Base-by-base conservation (phyloP, 2,888 invertebrate species). In the Heteropelma amictum region DNA sequence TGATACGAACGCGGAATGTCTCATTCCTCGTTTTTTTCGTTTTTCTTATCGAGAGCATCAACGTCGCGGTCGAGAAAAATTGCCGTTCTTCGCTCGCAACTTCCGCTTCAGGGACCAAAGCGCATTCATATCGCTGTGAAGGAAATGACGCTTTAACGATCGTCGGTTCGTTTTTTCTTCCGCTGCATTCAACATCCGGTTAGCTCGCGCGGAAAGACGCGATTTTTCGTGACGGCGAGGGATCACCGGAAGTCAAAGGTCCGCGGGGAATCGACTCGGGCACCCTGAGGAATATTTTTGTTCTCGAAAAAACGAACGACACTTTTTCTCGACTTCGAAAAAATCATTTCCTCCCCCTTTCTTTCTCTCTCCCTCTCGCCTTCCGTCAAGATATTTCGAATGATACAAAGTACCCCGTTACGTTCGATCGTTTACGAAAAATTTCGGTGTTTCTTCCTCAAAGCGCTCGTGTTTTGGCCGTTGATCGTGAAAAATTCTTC, bases 401-500 rank as follows among this genome's bases (percentile, higher is more conserved):
- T 28, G 14, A 26, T 17, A 7, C 28, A 28, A 33, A 21, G 3
- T 45, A 19, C 54, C 17, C 35, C 47, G 17, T 0, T 6, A 1
- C 8, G 10, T 45, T 49, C 28, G 14, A 6, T 49, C 10, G 4
- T 26, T 6, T 26, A 14, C 7, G 2, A 10, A 26, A 38, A 51
- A 21, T 10, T 42, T 12, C 5, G 33, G 42, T 10, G 54, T 65
- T 54, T 42, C 45, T 45, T 19, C 1, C 12, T 68, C 8, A 47
- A 65, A 74, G 74, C 74, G 74, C 70, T 70, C 64, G 47, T 17
- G 54, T 74, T n/a, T 70, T 70, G 65, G 70, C 74, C 64, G 45
- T 8, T 7, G 60, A 68, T 56, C 40, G 7, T 28, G 14, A 42
- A 6, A 26, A 26, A 40, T 63, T 47, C 33, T 68, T 7, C 14